phyloP scores from a whole-genome alignment of 2,113 vertebrate genomes.

The Phocoena sinus region DNA sequence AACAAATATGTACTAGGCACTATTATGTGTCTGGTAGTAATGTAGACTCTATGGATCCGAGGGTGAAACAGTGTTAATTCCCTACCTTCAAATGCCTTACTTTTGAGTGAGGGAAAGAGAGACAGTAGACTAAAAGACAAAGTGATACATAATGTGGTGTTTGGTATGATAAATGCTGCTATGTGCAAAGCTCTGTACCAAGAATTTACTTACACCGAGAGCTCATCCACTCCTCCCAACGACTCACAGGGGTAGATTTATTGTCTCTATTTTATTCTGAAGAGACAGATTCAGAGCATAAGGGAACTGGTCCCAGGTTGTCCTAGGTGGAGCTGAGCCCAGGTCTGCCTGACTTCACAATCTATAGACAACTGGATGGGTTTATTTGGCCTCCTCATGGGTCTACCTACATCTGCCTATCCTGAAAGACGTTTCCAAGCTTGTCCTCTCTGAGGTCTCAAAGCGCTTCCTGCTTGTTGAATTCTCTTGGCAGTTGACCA shows the following conservation, averaged over 20 bases:
- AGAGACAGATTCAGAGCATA: background rate
- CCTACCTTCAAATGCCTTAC: background rate
- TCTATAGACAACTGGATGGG: background rate
- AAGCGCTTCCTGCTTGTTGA: background rate
- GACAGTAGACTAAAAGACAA: background rate
- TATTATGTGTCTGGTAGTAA: background rate
- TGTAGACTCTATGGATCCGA: background rate
- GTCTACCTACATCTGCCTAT: background rate
- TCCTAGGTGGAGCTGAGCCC: background rate
- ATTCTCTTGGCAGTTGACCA: background rate
- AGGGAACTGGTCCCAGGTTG: background rate
- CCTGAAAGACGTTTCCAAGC: background rate
- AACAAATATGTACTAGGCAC: background rate
- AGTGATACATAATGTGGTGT: background rate
- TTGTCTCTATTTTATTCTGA: background rate
- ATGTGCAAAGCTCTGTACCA: background rate
- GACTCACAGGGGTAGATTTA: background rate
- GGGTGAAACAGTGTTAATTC: background rate
- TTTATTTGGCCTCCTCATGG: background rate
- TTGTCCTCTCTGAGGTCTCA: background rate
- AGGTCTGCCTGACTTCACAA: background rate
- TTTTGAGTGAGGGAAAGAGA: background rate
- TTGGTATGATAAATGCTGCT: background rate
- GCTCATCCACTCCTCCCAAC: background rate
- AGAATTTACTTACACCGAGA: background rate